Evolutionary conservation across 2,797 vertebrate species (phyloP).

Genomic region (Neomorphus geoffroyi): DNA sequence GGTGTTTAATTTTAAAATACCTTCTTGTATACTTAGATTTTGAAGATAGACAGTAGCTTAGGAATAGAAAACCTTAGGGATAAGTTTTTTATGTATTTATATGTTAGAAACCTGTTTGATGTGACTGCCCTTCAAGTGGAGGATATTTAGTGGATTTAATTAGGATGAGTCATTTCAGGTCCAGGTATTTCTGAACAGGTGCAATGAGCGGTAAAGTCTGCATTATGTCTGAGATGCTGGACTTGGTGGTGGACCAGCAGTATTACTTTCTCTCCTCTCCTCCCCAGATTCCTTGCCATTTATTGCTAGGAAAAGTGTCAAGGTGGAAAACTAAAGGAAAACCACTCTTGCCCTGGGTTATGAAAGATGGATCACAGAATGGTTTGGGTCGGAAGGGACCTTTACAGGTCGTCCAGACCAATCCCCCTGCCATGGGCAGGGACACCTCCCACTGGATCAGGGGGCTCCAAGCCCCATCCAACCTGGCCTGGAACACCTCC

Average conservation of each 20-base stretch:
- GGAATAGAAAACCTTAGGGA: rapidly evolving
- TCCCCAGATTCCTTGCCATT: neutral
- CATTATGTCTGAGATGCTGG: neutral
- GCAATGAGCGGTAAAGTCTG: rapidly evolving
- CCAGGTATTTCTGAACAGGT: rapidly evolving
- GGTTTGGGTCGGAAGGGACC: too few relatives aligned
- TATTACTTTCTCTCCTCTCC: neutral
- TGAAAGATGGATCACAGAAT: too few relatives aligned
- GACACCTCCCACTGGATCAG: too few relatives aligned
- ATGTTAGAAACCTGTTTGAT: neutral
- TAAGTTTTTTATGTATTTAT: neutral
- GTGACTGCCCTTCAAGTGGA: neutral
- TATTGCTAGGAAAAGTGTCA: neutral
- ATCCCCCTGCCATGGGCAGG: too few relatives aligned
- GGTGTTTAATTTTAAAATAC: neutral
- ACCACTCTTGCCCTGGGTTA: neutral
- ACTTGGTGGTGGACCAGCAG: neutral
- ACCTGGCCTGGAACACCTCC: too few relatives aligned
- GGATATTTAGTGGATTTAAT: neutral
- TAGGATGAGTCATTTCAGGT: neutral
- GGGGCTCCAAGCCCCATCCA: too few relatives aligned
- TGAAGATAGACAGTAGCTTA: neutral
- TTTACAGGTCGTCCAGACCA: too few relatives aligned
- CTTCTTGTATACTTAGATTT: neutral
- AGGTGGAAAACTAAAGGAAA: neutral